These are phyloP conservation scores for Machimus atricapillus DNA, from an alignment of 2,888 invertebrate genomes.

Conservation along the genomic window DNA sequence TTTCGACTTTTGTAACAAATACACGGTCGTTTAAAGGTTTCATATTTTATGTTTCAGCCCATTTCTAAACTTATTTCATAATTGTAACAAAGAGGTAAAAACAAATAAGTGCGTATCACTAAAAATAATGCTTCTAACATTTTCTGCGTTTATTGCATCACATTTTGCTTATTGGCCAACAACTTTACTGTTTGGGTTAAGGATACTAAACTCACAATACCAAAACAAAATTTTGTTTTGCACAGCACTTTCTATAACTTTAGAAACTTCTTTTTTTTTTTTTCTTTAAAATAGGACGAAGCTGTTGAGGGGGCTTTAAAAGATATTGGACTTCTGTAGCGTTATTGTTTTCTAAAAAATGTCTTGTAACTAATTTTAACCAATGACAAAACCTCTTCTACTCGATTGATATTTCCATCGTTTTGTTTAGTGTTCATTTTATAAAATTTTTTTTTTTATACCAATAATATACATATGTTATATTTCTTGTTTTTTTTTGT, in stretches of 20 bases:
- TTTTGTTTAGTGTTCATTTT: slow-evolving; percentile 34
- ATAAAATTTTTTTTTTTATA: neutral
- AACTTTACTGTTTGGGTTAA: neutral
- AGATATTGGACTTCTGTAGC: slow-evolving; percentile 89
- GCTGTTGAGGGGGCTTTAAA: slow-evolving; percentile 92
- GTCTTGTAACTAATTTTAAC: slow-evolving; percentile 34
- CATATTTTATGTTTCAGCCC: neutral
- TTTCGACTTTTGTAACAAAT: too few relatives aligned
- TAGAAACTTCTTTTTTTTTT: slow-evolving; percentile 47
- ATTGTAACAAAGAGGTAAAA: neutral
- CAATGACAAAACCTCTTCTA: slow-evolving; percentile 8
- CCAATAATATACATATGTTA: neutral
- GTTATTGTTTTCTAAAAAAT: slow-evolving; percentile 8
- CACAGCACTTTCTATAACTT: neutral
- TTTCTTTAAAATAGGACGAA: slow-evolving; percentile 77
- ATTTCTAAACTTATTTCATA: neutral
- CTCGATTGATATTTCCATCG: neutral
- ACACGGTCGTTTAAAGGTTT: neutral
- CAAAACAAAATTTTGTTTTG: neutral
- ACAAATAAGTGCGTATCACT: neutral
- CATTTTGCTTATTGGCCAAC: neutral
- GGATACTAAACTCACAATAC: neutral
- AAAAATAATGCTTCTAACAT: neutral
- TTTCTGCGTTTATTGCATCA: neutral
- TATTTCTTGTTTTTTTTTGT: neutral